phyloP scores from a whole-genome alignment of 2,797 vertebrate genomes.

The Coregonus ussuriensis region DNA sequence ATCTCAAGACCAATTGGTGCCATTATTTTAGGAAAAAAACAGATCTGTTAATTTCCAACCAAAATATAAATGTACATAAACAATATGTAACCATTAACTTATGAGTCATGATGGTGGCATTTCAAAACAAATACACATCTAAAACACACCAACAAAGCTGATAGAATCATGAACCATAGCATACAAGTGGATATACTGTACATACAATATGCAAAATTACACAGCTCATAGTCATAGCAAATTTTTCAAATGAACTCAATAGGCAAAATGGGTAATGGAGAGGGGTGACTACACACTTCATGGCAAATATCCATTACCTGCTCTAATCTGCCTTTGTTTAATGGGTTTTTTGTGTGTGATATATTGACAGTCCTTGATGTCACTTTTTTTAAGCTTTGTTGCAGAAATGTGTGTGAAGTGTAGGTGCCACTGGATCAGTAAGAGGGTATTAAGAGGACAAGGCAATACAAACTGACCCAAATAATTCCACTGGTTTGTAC shows the following conservation, averaged over 20 bases:
- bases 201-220: not conserved
- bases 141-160: not conserved
- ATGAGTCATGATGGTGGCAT: not conserved
- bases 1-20: conserved; percentile 33
- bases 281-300: conserved; percentile 10
- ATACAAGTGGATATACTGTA: not conserved
- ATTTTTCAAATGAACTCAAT: not conserved
- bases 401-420: not conserved
- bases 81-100: not conserved
- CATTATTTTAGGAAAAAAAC: conserved; percentile 10
- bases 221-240: not conserved
- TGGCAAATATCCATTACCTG: conserved; percentile 18
- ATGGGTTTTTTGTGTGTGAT: conserved; percentile 9
- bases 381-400: conserved; percentile 3
- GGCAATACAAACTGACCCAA: conserved; percentile 32
- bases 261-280: conserved; percentile 13
- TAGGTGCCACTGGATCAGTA: conserved; percentile 63
- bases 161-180: not conserved
- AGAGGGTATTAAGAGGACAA: conserved; percentile 37
- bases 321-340: conserved; percentile 6
- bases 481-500: conserved; percentile 50
- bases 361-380: conserved; percentile 22
- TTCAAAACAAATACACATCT: not conserved
- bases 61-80: not conserved
- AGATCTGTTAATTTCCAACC: conserved; percentile 15